These are phyloP conservation scores for Ptychobarbus kaznakovi DNA, from an alignment of 2,797 vertebrate species.

Conservation along the genomic window DNA sequence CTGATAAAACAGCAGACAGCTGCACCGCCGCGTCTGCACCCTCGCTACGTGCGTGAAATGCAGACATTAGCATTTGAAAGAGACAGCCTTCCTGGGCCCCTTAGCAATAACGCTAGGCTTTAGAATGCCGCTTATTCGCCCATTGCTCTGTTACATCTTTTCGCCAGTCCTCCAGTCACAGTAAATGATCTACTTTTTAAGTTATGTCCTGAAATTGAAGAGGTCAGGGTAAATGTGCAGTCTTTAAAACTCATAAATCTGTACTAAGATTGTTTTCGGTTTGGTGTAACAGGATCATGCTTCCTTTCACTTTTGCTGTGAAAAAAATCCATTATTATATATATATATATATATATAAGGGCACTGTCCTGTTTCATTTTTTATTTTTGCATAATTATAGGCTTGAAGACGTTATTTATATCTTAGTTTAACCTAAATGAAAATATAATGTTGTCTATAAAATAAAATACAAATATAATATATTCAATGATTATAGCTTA, in stretches of 20 bases:
- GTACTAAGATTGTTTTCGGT: slow-evolving; percentile 8
- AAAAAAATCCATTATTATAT: background rate
- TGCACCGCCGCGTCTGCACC: slow-evolving; percentile 75
- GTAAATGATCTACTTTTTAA: slow-evolving; percentile 61
- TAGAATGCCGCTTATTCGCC: slow-evolving; percentile 52
- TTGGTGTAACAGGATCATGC: slow-evolving; percentile 11
- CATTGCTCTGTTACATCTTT: slow-evolving; percentile 45
- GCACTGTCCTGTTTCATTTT: background rate
- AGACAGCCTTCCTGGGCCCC: slow-evolving; percentile 70
- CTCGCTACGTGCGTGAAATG: slow-evolving; percentile 70
- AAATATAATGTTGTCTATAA: background rate
- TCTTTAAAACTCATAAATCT: slow-evolving; percentile 42
- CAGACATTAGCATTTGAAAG: slow-evolving; percentile 82
- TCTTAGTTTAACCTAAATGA: background rate
- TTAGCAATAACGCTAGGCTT: slow-evolving; percentile 68
- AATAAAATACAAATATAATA: background rate
- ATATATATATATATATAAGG: background rate
- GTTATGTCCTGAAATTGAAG: slow-evolving; percentile 37
- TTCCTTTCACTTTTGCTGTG: slow-evolving; percentile 17
- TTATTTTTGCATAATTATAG: background rate
- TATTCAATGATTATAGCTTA: background rate
- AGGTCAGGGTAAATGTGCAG: slow-evolving; percentile 46
- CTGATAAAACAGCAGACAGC: slow-evolving; percentile 81
- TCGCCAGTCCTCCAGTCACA: slow-evolving; percentile 54
- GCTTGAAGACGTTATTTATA: background rate